Conservation (phyloP, 1,140 invertebrate genomes). For the Sycophaga agraensis region DNA sequence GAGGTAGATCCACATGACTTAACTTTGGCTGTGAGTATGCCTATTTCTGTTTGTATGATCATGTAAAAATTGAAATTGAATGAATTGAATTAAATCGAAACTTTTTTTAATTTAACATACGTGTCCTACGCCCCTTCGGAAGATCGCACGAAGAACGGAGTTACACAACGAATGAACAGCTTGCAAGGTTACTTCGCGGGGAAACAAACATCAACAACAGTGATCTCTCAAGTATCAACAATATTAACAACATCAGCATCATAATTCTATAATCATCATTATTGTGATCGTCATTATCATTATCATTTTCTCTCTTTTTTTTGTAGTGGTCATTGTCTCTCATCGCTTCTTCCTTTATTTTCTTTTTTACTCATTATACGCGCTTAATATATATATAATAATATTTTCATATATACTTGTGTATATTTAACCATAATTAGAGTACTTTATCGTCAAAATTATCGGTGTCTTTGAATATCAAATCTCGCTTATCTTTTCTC, state of each 20-base stretch:
- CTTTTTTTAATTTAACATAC: background rate
- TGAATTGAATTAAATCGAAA: too few species aligned
- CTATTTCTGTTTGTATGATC: too few species aligned
- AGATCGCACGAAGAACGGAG: constrained; percentile 35
- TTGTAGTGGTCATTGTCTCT: constrained; percentile 29
- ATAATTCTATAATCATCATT: constrained; percentile 43
- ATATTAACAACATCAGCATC: constrained; percentile 48
- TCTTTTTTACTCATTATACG: constrained; percentile 12
- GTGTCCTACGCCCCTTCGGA: constrained; percentile 34
- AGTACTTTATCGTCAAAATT: constrained; percentile 18
- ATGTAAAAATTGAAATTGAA: too few species aligned
- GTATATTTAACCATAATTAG: constrained; percentile 22
- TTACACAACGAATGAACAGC: constrained; percentile 42
- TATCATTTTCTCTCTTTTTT: constrained; percentile 27
- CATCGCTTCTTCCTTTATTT: constrained; percentile 15
- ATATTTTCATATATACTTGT: constrained; percentile 26
- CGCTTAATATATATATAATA: constrained; percentile 20
- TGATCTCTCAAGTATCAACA: constrained; percentile 49
- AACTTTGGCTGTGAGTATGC: too few species aligned
- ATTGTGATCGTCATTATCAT: constrained; percentile 40
- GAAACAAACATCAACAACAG: constrained; percentile 52
- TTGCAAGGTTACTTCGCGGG: constrained; percentile 41
- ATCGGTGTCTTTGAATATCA: background rate
- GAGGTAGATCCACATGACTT: too few species aligned
- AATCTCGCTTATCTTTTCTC: background rate